phyloP scores from a whole-genome alignment of 2,888 invertebrate genomes.

The Mellilla xanthometata region DNA sequence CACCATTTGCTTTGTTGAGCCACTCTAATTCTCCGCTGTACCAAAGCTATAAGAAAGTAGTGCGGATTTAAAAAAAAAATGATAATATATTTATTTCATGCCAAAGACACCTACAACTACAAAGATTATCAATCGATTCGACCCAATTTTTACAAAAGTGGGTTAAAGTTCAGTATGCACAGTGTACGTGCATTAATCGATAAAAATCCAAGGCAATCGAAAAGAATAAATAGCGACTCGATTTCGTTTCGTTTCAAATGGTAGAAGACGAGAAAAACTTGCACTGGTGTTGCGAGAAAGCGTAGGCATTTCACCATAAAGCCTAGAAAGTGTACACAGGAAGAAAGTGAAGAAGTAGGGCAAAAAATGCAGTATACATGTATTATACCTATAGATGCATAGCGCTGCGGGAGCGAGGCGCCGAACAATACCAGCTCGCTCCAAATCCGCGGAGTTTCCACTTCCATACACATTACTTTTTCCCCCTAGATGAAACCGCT shows the following conservation, averaged over 20 bases:
- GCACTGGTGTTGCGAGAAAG: constrained; percentile 79
- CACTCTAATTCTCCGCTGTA: constrained; percentile 7
- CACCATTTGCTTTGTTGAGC: constrained; percentile 32
- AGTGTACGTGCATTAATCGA: constrained; percentile 11
- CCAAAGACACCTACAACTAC: constrained; percentile 22
- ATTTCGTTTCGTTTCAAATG: constrained; percentile 76
- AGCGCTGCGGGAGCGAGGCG: constrained; percentile 54
- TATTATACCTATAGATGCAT: constrained; percentile 49
- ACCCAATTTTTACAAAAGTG: constrained; percentile 20
- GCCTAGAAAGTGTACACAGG: constrained; percentile 78
- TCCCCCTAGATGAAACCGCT: constrained; percentile 62
- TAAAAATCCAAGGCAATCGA: constrained; percentile 29
- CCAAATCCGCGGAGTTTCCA: constrained; percentile 61
- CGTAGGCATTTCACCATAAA: constrained; percentile 78
- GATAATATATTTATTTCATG: constrained; percentile 11
- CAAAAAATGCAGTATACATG: constrained; percentile 62
- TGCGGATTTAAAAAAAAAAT: not conserved
- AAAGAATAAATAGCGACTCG: constrained; percentile 65
- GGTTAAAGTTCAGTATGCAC: constrained; percentile 25
- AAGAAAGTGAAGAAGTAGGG: constrained; percentile 80
- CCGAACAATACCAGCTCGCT: constrained; percentile 56
- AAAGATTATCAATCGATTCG: constrained; percentile 15
- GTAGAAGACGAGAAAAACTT: constrained; percentile 72
- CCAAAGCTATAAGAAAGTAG: constrained; percentile 1
- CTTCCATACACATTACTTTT: constrained; percentile 68